Conservation (phyloP, 2,113 vertebrate species). For the Neodontobutis hainanensis region DNA sequence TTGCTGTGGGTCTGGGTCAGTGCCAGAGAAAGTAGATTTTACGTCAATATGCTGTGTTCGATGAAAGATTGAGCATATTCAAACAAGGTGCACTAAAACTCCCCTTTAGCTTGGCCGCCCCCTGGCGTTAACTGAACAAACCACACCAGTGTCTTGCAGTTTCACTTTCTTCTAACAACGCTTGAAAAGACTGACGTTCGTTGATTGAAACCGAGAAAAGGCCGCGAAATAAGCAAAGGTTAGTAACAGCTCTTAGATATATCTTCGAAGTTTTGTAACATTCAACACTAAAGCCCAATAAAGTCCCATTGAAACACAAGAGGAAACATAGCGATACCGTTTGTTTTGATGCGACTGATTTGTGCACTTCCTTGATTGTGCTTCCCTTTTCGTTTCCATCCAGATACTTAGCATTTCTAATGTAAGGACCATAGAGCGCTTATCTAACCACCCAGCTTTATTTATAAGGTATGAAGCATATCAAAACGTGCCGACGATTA, state of each 20-base stretch:
- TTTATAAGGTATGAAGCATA: no score
- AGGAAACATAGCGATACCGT: slow-evolving; percentile 2
- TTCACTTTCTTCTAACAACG: slow-evolving; percentile 61
- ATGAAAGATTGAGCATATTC: no score
- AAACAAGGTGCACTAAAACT: no score
- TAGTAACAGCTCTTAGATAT: slow-evolving; percentile 15
- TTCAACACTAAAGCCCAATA: background rate
- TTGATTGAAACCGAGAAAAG: slow-evolving; percentile 4
- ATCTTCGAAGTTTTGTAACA: background rate
- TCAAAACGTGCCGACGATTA: no score
- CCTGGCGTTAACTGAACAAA: slow-evolving; percentile 11
- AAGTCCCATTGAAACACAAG: background rate
- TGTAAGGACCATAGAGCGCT: no score
- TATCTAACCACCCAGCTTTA: no score
- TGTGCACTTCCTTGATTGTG: slow-evolving; percentile 66
- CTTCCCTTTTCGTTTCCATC: slow-evolving; percentile 12
- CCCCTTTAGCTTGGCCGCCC: slow-evolving; percentile 26
- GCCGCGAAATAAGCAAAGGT: slow-evolving; percentile 46
- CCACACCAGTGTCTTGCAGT: slow-evolving; percentile 13
- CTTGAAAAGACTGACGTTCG: slow-evolving; percentile 36
- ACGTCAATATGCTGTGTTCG: no score
- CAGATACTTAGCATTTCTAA: background rate
- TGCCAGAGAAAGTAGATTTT: no score
- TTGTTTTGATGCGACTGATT: slow-evolving; percentile 29
- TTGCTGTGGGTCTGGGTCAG: no score